These are phyloP conservation scores for Pipa parva DNA, from an alignment of 2,113 vertebrate genomes.

Conservation along the genomic window DNA sequence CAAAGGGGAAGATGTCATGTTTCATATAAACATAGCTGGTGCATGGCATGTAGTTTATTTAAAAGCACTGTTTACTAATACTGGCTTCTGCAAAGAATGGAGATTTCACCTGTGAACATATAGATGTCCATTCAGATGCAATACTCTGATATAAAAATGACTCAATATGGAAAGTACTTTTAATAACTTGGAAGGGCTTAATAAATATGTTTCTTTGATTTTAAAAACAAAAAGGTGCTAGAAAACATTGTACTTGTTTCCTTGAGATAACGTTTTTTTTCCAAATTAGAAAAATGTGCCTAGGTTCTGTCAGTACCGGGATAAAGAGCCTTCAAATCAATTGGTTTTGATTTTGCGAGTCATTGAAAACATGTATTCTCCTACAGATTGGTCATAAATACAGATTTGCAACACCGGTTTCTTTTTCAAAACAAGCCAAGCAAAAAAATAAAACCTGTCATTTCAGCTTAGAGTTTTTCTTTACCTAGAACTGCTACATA, in stretches of 20 bases:
- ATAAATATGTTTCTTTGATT: not conserved
- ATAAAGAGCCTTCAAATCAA: slow-evolving; percentile 1
- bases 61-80: not conserved
- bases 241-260: not conserved
- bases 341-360: not conserved
- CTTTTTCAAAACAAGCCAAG: slow-evolving; percentile 16
- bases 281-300: not conserved
- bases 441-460: slow-evolving; percentile 14
- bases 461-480: slow-evolving; percentile 8
- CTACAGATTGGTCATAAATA: not conserved
- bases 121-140: not conserved
- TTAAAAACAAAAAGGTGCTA: not conserved
- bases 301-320: not conserved
- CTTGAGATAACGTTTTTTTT: not conserved
- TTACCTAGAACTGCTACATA: slow-evolving; percentile 41
- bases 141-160: not conserved
- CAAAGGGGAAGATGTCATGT: too few species aligned
- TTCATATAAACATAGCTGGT: not conserved
- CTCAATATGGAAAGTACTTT: not conserved
- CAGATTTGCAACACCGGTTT: not conserved
- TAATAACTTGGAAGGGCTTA: not conserved
- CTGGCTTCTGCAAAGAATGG: not conserved
- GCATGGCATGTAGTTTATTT: not conserved
- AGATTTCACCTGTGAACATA: not conserved
- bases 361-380: not conserved